Conservation (phyloP, 2,888 invertebrate genomes). For the Tridacna gigas region DNA sequence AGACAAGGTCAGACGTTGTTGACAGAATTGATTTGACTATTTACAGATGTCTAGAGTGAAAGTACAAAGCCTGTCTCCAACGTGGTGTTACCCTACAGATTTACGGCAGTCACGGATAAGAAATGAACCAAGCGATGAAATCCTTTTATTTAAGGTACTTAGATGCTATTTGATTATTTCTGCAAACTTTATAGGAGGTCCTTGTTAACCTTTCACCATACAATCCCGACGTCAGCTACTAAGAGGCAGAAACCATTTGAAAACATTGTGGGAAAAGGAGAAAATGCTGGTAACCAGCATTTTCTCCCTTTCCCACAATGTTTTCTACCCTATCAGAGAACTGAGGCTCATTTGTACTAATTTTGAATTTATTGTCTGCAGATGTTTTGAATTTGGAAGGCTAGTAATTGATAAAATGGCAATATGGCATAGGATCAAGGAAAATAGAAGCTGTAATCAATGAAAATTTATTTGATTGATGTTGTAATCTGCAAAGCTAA, state of each 20-base stretch:
- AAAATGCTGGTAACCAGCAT: background rate
- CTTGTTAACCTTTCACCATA: background rate
- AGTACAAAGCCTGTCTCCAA: conserved; percentile 96
- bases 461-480: too few relatives aligned
- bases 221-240: background rate
- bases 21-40: too few relatives aligned
- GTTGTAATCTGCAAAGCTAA: too few relatives aligned
- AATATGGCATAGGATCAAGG: too few relatives aligned
- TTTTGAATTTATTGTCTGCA: too few relatives aligned
- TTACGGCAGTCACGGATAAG: conserved; percentile 96
- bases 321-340: background rate
- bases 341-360: too few relatives aligned
- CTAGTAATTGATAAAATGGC: too few relatives aligned
- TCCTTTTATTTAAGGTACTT: conserved; percentile 94
- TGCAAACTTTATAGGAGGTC: background rate
- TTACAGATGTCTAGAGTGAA: conserved; percentile 94
- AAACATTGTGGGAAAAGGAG: too few relatives aligned
- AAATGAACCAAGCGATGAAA: conserved; percentile 93
- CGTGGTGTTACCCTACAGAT: conserved; percentile 93
- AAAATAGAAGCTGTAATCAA: too few relatives aligned
- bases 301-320: background rate
- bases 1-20: background rate
- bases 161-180: background rate
- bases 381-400: too few relatives aligned
- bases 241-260: too few relatives aligned